A percentile compares a stretch with the other conserved stretches of the same genome.
Evolutionary conservation across 2,888 invertebrate species (phyloP).

Genomic region (Phlogophora meticulosa): DNA sequence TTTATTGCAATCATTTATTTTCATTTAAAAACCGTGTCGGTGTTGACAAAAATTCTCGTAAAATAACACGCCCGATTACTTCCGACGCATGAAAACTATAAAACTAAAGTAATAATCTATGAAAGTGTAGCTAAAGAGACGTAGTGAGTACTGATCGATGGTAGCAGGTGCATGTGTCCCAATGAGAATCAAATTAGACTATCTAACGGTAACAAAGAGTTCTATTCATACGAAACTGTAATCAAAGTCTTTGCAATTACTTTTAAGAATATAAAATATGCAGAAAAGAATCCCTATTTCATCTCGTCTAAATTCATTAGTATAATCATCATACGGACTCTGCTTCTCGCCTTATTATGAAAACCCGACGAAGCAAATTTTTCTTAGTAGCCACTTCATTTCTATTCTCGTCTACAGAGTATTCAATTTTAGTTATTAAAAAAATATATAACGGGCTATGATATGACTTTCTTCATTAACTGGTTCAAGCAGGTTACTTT

Average conservation of each 20-base stretch:
- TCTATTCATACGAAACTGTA: slow-evolving; percentile 2
- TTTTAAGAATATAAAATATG: slow-evolving; percentile 26
- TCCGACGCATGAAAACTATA: slow-evolving; percentile 39
- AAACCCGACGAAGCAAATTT: slow-evolving; percentile 50
- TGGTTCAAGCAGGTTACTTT: slow-evolving; percentile 3
- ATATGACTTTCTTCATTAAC: slow-evolving; percentile 23
- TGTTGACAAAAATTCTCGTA: slow-evolving; percentile 50
- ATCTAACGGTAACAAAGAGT: slow-evolving; percentile 34
- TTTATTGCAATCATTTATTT: slow-evolving; percentile 33
- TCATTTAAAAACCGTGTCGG: slow-evolving; percentile 8
- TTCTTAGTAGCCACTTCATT: slow-evolving; percentile 52
- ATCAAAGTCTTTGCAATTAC: background rate
- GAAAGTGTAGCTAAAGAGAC: slow-evolving; percentile 31
- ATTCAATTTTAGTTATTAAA: slow-evolving; percentile 39
- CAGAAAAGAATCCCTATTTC: slow-evolving; percentile 37
- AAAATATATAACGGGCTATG: slow-evolving; percentile 8
- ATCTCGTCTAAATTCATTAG: slow-evolving; percentile 56
- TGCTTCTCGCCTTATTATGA: slow-evolving; percentile 44
- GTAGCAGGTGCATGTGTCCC: slow-evolving; percentile 36
- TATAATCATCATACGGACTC: slow-evolving; percentile 41
- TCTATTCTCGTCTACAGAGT: slow-evolving; percentile 49
- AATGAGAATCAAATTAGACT: slow-evolving; percentile 38
- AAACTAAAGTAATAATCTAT: slow-evolving; percentile 51
- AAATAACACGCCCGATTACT: slow-evolving; percentile 51
- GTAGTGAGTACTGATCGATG: slow-evolving; percentile 40